A percentile compares a stretch with the other conserved stretches of the same genome.
Conservation (phyloP, 2,113 vertebrate genomes). For the Stigmatopora argus region DNA sequence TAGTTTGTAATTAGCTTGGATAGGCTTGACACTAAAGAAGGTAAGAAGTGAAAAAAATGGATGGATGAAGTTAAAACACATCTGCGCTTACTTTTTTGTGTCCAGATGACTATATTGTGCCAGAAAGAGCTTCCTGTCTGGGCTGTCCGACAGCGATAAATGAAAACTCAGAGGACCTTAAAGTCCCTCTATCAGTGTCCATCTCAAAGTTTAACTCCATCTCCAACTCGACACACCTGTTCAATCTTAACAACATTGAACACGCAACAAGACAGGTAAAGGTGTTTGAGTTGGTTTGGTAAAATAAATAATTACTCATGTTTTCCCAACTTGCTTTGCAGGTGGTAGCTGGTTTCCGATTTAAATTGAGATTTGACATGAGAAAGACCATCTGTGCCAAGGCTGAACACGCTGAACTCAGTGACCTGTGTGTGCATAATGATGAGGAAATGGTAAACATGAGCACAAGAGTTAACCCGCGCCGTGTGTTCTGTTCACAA, state of each 20-base stretch:
- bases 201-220: constrained; percentile 71
- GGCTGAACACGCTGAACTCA: constrained; percentile 66
- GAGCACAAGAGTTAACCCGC: background rate
- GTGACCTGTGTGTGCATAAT: constrained; percentile 64
- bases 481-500: background rate
- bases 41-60: too few relatives aligned
- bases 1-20: too few relatives aligned
- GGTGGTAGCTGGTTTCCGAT: constrained; percentile 81
- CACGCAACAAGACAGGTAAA: constrained; percentile 77
- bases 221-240: constrained; percentile 61
- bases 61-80: background rate
- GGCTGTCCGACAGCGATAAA: constrained; percentile 72
- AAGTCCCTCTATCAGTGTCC: constrained; percentile 60
- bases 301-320: background rate
- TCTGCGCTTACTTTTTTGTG: background rate
- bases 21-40: too few relatives aligned
- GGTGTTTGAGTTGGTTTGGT: background rate
- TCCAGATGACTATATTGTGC: constrained; percentile 18
- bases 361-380: constrained; percentile 70
- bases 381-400: constrained; percentile 81
- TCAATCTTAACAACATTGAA: constrained; percentile 57
- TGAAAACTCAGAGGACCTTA: constrained; percentile 53
- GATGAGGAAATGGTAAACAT: constrained; percentile 65
- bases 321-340: constrained; percentile 39
- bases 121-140: constrained; percentile 46